A percentile compares a stretch with the other conserved stretches of the same genome.
These are phyloP conservation scores for Bemisia tabaci DNA, from an alignment of 1,140 invertebrate genomes.

Conservation along the genomic window DNA sequence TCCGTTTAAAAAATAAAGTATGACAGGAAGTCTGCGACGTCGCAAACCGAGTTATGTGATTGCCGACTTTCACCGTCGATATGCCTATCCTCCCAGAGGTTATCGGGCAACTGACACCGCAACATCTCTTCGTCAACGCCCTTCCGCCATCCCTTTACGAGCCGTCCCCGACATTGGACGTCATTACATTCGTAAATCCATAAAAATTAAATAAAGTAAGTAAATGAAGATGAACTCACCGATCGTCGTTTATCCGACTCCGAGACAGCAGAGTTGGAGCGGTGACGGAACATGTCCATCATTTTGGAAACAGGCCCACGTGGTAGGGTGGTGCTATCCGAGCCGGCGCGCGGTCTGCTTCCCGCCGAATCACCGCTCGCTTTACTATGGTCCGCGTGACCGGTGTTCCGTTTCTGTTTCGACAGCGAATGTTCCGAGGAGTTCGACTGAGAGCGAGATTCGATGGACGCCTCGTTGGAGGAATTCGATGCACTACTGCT, in stretches of 20 bases:
- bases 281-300: slow-evolving; percentile 74
- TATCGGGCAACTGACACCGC: no score
- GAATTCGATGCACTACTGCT: slow-evolving; percentile 16
- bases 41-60: no score
- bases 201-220: not conserved
- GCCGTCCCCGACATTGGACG: no score
- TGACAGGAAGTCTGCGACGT: no score
- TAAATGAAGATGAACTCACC: slow-evolving; percentile 40
- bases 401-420: not conserved
- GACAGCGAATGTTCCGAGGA: not conserved
- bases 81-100: no score
- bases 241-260: slow-evolving; percentile 58
- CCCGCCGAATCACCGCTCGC: not conserved
- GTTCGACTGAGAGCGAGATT: not conserved
- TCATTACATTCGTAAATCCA: no score
- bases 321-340: slow-evolving; percentile 29
- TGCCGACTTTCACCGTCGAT: no score
- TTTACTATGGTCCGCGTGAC: not conserved
- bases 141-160: no score
- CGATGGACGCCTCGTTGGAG: slow-evolving; percentile 12
- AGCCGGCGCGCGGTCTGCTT: slow-evolving; percentile 35
- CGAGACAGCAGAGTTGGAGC: slow-evolving; percentile 53
- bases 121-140: no score
- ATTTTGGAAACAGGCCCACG: slow-evolving; percentile 69
- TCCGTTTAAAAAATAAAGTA: no score